A percentile compares a stretch with the other conserved stretches of the same genome.
phyloP scores from a whole-genome alignment of 2,797 vertebrate genomes.

The Cygnus olor region DNA sequence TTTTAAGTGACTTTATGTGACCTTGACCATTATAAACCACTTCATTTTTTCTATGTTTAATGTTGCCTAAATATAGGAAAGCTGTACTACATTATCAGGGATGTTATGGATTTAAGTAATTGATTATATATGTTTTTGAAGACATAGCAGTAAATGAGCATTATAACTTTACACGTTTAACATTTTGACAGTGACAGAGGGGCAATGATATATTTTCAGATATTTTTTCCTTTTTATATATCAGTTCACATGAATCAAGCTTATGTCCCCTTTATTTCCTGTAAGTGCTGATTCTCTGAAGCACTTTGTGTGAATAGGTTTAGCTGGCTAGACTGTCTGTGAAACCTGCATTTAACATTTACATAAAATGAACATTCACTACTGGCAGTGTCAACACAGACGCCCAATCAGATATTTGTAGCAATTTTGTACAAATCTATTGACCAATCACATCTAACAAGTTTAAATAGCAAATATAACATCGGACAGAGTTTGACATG shows the following conservation, averaged over 20 bases:
- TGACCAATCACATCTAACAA: background rate
- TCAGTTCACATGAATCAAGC: background rate
- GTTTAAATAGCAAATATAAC: background rate
- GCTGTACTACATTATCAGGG: background rate
- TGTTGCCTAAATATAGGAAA: background rate
- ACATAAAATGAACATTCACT: background rate
- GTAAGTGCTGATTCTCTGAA: background rate
- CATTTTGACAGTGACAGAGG: background rate
- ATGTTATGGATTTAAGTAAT: background rate
- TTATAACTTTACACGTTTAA: background rate
- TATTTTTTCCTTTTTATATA: background rate
- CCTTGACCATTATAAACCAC: background rate
- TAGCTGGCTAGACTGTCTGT: background rate
- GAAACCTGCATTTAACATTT: background rate
- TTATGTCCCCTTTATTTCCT: background rate
- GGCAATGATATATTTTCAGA: background rate
- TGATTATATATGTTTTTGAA: background rate
- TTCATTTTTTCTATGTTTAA: background rate
- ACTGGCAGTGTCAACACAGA: background rate
- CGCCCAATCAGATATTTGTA: background rate
- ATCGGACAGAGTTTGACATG: background rate
- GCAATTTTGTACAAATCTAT: constrained; percentile 12
- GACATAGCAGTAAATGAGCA: background rate
- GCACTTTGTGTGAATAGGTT: background rate
- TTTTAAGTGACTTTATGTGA: background rate